Base-by-base conservation (phyloP, 1,140 invertebrate species). In the Tetramorium alpestre region DNA sequence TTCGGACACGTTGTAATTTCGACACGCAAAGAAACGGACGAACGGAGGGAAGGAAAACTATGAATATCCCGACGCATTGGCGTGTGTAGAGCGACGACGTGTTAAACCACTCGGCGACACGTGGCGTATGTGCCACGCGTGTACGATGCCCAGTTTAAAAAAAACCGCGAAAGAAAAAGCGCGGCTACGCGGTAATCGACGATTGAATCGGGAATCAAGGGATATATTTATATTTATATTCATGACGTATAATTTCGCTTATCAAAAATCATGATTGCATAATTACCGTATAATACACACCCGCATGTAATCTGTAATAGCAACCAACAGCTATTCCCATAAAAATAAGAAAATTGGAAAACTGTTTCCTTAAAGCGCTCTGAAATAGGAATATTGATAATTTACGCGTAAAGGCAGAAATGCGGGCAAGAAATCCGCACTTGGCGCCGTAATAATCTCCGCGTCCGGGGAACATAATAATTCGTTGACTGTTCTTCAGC, bases 1-100 rank as follows among this genome's bases (percentile, higher is more conserved):
- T 89, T 72, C 76, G 80, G 78, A 87, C 87, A 85, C 65, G 81
- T 77, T 64, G 86, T 89, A 87, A 76, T 89, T 86, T 81, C 58
- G 56, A 69, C 75, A 70, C 44, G 81, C 67, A 70, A 89, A 87
- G 77, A 86, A 67, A 88, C 51, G 60, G 58, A 67, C 60, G 44
- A 7, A 44, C 76, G 22, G 60, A 72, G 80, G 80, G 80, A 75
- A 70, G 41, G 56, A 84, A 84, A 84, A 84, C 80, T 84, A 84
- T 84, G 80, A 84, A 73, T 84, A 84, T 75, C 54, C 41, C 25
- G 54, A 28, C 22, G 54, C 38, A 72, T 47, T 47, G 54, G 13
- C 22, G 18, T 60, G 69, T 38, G 41, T 18, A 16, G n/a, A 60
- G 80, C 54, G 80, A 60, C 54, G 80, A 84, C 44, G 80, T 73